Conservation (phyloP, 2,888 invertebrate genomes). For the Silvanus unidentatus region DNA sequence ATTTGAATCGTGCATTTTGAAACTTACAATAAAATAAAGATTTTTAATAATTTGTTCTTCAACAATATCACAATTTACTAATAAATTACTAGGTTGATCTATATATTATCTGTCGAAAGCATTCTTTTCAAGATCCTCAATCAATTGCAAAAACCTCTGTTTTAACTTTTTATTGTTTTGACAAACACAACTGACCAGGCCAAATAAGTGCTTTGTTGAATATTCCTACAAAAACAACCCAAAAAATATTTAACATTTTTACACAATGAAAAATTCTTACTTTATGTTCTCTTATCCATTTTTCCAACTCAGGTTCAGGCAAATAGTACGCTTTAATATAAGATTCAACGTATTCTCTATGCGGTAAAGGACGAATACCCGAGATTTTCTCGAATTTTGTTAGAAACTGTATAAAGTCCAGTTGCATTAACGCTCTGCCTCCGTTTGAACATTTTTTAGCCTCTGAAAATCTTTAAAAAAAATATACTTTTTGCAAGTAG, state of each 20-base stretch:
- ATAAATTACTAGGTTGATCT: neutral
- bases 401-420: conserved; percentile 93
- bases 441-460: conserved; percentile 93
- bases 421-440: conserved; percentile 94
- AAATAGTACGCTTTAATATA: conserved; percentile 97
- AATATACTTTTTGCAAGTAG: no score
- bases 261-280: conserved; percentile 42
- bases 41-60: neutral
- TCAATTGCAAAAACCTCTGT: conserved; percentile 66
- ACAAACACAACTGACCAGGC: conserved; percentile 79
- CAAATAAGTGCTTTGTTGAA: conserved; percentile 77
- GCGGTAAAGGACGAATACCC: conserved; percentile 75
- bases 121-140: conserved; percentile 54
- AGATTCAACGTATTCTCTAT: conserved; percentile 83
- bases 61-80: neutral
- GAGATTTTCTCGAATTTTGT: conserved; percentile 86
- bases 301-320: conserved; percentile 79
- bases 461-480: conserved; percentile 62
- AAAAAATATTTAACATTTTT: conserved; percentile 4
- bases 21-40: neutral
- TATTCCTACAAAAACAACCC: conserved; percentile 60
- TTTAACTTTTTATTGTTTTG: conserved; percentile 82
- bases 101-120: conserved; percentile 25
- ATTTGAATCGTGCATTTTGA: neutral
- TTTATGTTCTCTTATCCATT: conserved; percentile 79